Conservation (phyloP, 2,797 vertebrate species). For the Tragopan temminckii region DNA sequence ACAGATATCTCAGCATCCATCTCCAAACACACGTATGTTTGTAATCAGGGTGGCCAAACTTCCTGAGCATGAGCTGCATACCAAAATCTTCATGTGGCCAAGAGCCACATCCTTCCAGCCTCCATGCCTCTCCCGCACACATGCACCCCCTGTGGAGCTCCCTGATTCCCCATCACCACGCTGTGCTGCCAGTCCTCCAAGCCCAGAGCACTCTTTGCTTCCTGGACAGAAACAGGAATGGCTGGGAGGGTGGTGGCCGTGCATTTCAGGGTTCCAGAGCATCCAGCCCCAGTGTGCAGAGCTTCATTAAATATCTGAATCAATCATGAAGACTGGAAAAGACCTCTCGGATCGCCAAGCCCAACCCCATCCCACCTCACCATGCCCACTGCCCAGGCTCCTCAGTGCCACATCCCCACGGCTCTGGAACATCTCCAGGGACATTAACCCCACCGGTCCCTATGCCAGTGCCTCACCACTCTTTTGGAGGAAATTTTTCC, state of each 20-base stretch:
- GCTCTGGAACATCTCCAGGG: too few relatives aligned
- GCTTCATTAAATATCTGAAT: neutral
- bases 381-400: too few relatives aligned
- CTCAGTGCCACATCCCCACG: too few relatives aligned
- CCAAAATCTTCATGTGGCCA: neutral
- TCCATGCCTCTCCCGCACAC: neutral
- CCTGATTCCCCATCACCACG: fast-evolving
- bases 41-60: constrained; percentile 57
- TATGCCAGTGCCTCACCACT: too few relatives aligned
- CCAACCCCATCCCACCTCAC: too few relatives aligned
- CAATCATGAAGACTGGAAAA: too few relatives aligned
- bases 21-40: constrained; percentile 24
- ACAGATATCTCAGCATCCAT: constrained; percentile 16
- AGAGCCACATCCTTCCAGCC: constrained; percentile 52
- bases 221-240: fast-evolving
- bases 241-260: neutral
- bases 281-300: neutral
- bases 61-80: constrained; percentile 11
- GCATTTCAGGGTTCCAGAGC: fast-evolving
- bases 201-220: fast-evolving
- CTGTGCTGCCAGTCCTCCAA: fast-evolving
- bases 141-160: neutral
- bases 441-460: too few relatives aligned
- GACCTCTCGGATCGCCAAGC: too few relatives aligned
- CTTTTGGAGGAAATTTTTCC: too few relatives aligned